These are phyloP conservation scores for Gobiocypris rarus DNA, from an alignment of 2,113 vertebrate species.

Conservation along the genomic window DNA sequence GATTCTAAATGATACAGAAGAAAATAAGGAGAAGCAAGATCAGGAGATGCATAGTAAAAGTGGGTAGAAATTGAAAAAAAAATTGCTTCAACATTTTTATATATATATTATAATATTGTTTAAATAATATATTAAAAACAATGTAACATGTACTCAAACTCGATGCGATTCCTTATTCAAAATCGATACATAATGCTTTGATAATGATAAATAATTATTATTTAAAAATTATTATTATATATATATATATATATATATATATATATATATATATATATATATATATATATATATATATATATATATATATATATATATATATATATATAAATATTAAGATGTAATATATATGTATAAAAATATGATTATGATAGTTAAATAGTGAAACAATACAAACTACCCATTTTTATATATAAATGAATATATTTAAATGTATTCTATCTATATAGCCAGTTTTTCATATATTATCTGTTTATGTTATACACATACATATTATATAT, in stretches of 20 bases:
- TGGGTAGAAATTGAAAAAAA: not conserved
- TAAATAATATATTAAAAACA: not conserved
- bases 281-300: too few species aligned
- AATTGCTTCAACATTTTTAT: too few species aligned
- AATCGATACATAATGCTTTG: not conserved
- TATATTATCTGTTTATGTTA: too few species aligned
- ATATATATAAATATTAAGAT: too few species aligned
- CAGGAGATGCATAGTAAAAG: not conserved
- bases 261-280: not conserved
- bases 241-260: not conserved
- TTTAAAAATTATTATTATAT: not conserved
- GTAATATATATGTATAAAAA: not conserved
- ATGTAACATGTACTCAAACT: not conserved
- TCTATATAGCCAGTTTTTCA: too few species aligned
- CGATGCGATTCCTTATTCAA: not conserved
- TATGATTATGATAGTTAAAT: too few species aligned
- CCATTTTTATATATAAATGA: too few species aligned
- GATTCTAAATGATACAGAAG: constrained; percentile 33
- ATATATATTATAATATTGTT: too few species aligned
- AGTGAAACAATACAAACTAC: too few species aligned
- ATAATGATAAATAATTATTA: not conserved
- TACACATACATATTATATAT: not conserved
- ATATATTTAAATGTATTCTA: too few species aligned
- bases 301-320: too few species aligned
- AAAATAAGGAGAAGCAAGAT: not conserved